Evolutionary conservation across 2,888 invertebrate genomes (phyloP).

Genomic region (Ophraella communa): DNA sequence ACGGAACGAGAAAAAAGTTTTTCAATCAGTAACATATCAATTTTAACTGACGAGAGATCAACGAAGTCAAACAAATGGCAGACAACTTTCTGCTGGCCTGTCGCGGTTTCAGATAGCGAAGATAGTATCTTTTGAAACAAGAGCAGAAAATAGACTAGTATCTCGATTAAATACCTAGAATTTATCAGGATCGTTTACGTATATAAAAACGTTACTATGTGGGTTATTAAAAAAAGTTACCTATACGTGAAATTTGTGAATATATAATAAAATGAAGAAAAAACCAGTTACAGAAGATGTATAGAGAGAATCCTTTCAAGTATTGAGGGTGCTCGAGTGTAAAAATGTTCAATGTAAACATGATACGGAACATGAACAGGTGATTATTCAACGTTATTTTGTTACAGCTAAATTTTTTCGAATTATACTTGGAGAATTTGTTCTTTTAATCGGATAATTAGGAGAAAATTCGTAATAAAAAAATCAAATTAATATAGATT

Average conservation of each 20-base stretch:
- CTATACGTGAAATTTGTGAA: background rate
- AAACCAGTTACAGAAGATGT: too few species aligned
- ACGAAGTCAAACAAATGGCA: conserved; percentile 56
- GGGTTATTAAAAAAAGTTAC: too few species aligned
- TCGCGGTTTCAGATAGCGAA: conserved; percentile 48
- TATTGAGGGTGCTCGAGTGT: conserved; percentile 39
- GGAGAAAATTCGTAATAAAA: background rate
- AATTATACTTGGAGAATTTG: background rate
- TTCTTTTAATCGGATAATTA: background rate
- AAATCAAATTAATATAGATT: too few species aligned
- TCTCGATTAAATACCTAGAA: conserved; percentile 45
- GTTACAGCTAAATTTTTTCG: conserved; percentile 6
- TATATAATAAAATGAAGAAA: conserved; percentile 14
- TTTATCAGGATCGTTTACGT: conserved; percentile 41
- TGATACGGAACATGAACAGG: conserved; percentile 43
- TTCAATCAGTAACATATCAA: too few species aligned
- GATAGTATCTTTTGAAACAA: conserved; percentile 51
- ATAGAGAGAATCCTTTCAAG: conserved; percentile 33
- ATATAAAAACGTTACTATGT: conserved; percentile 22
- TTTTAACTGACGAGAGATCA: conserved; percentile 54
- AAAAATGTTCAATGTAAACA: conserved; percentile 41
- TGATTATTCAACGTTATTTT: conserved; percentile 36
- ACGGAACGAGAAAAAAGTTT: too few species aligned
- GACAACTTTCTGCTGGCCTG: conserved; percentile 54
- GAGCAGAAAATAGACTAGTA: conserved; percentile 45